These are phyloP conservation scores for Gymnothorax reevesii DNA, from an alignment of 2,797 vertebrate species.

Conservation along the genomic window DNA sequence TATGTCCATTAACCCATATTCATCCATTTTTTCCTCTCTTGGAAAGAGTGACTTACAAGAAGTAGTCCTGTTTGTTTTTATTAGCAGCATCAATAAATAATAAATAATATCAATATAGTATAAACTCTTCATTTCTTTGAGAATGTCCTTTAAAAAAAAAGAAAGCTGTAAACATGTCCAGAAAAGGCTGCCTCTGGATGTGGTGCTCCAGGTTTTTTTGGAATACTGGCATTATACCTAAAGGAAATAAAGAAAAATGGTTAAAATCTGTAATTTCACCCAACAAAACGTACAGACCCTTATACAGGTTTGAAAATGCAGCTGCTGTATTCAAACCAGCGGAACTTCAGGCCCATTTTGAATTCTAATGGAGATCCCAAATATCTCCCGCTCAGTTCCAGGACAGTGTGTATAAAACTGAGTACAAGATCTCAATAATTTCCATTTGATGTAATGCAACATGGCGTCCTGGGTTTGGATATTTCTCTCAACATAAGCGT, in stretches of 20 bases:
- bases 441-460: too few species aligned
- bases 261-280: constrained; percentile 26
- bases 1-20: constrained; percentile 41
- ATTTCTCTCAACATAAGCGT: too few species aligned
- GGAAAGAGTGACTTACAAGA: constrained; percentile 45
- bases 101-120: constrained; percentile 67
- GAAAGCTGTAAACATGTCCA: constrained; percentile 59
- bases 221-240: constrained; percentile 66
- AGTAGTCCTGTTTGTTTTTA: constrained; percentile 44
- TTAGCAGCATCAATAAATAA: constrained; percentile 77
- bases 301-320: too few species aligned
- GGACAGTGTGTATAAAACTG: too few species aligned
- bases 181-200: constrained; percentile 40
- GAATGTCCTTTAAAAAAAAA: constrained; percentile 47
- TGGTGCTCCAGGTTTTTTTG: constrained; percentile 47
- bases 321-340: too few species aligned
- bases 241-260: constrained; percentile 33
- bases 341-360: too few species aligned
- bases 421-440: too few species aligned
- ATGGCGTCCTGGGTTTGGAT: too few species aligned
- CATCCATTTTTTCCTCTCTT: constrained; percentile 44
- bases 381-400: too few species aligned
- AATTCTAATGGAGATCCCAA: too few species aligned
- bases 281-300: too few species aligned
- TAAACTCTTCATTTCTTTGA: constrained; percentile 55